These are phyloP conservation scores for Caerostris darwini DNA, from an alignment of 1,140 invertebrate genomes.

Conservation along the genomic window DNA sequence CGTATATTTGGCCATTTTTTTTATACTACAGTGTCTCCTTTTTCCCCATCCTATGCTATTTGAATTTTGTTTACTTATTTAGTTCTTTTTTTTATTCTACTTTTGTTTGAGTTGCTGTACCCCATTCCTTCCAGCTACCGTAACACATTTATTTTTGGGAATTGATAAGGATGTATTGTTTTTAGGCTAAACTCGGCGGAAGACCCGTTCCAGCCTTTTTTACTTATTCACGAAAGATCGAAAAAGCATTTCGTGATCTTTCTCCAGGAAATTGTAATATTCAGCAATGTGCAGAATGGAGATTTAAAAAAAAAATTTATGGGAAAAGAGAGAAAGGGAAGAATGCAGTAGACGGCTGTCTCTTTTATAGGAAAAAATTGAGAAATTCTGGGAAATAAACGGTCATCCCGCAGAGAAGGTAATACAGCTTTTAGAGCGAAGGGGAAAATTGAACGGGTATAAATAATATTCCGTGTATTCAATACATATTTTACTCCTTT, in stretches of 20 bases:
- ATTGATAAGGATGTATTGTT: conserved; percentile 67
- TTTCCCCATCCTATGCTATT: neutral
- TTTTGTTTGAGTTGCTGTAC: neutral
- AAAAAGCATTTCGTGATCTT: conserved; percentile 60
- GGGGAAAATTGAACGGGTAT: neutral
- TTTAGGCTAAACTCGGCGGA: conserved; percentile 20
- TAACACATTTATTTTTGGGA: conserved; percentile 58
- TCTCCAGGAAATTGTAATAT: conserved; percentile 27
- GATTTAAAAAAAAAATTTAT: conserved; percentile 1
- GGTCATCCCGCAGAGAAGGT: conserved; percentile 8
- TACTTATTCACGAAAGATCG: conserved; percentile 57
- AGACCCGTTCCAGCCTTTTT: neutral
- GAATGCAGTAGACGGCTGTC: conserved; percentile 6
- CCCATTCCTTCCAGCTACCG: conserved; percentile 2
- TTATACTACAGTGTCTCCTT: neutral
- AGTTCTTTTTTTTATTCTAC: no score
- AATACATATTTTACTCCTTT: neutral
- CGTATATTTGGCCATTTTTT: conserved; percentile 62
- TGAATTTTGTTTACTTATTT: conserved; percentile 34
- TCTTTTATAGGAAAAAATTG: conserved; percentile 35
- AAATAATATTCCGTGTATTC: conserved; percentile 24
- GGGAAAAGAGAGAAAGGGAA: neutral
- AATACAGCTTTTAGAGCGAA: neutral
- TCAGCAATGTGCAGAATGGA: neutral
- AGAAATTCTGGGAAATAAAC: neutral